A percentile compares a stretch with the other conserved stretches of the same genome.
Conservation (phyloP, 1,140 invertebrate species). For the Micrasema longulum region DNA sequence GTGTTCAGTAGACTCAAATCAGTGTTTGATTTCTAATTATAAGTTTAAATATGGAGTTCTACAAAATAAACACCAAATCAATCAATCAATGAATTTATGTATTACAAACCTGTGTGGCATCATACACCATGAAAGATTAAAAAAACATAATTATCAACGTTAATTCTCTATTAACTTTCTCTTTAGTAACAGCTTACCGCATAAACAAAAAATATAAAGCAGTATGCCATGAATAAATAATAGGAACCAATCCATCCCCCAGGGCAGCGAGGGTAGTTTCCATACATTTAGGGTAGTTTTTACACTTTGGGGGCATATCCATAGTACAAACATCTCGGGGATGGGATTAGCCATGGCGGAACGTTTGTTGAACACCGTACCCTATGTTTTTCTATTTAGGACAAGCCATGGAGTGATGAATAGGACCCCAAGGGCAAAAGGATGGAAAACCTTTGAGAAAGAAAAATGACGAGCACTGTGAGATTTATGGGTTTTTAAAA, state of each 20-base stretch:
- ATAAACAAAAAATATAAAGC: slow-evolving; percentile 2
- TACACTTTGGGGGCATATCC: slow-evolving; percentile 44
- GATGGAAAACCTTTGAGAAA: neutral
- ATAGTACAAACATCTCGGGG: slow-evolving; percentile 47
- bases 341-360: slow-evolving; percentile 43
- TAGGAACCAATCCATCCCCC: neutral
- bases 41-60: too few species aligned
- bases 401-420: slow-evolving; percentile 44
- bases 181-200: slow-evolving; percentile 16
- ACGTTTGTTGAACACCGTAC: slow-evolving; percentile 38
- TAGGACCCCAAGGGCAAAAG: slow-evolving; percentile 18
- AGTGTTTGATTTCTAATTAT: too few species aligned
- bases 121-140: too few species aligned
- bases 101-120: too few species aligned
- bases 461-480: too few species aligned
- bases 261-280: slow-evolving; percentile 1
- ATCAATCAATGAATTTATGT: too few species aligned
- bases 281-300: slow-evolving; percentile 31
- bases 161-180: neutral
- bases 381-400: slow-evolving; percentile 53
- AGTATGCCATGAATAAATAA: slow-evolving; percentile 13
- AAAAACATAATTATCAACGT: too few species aligned
- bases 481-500: too few species aligned
- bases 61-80: too few species aligned
- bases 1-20: too few species aligned